phyloP scores from a whole-genome alignment of 1,140 invertebrate species.

The Aphaenogaster floridana region DNA sequence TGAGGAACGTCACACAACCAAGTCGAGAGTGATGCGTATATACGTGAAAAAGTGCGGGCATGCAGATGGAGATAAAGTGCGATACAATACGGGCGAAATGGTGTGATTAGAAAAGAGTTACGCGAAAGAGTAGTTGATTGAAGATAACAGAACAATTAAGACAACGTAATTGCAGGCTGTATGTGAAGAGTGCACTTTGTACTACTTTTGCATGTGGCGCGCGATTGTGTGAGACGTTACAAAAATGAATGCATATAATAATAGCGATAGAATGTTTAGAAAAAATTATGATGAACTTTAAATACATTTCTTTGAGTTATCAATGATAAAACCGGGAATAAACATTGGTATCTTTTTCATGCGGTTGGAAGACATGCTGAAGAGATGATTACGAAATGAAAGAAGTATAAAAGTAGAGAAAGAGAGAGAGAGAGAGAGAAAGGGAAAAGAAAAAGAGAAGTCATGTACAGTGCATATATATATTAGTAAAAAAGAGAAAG shows the following conservation, averaged over 20 bases:
- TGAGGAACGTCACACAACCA: neutral
- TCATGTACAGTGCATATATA: neutral
- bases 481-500: conserved; percentile 63
- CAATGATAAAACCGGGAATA: neutral
- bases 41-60: conserved; percentile 24
- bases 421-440: neutral
- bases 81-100: conserved; percentile 15
- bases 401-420: neutral
- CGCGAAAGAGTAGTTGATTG: neutral
- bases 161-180: neutral
- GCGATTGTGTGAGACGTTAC: neutral
- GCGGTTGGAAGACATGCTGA: conserved; percentile 28
- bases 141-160: conserved; percentile 12
- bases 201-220: conserved; percentile 1
- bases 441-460: conserved; percentile 12
- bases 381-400: neutral
- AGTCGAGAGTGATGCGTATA: conserved; percentile 24
- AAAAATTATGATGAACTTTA: neutral
- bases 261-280: neutral
- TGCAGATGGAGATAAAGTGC: conserved; percentile 24
- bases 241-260: neutral
- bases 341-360: conserved; percentile 23
- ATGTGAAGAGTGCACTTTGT: neutral
- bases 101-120: conserved; percentile 9
- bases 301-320: neutral